Base-by-base conservation (phyloP, 1,140 invertebrate species). In the Macrotrachela quadricornifera region DNA sequence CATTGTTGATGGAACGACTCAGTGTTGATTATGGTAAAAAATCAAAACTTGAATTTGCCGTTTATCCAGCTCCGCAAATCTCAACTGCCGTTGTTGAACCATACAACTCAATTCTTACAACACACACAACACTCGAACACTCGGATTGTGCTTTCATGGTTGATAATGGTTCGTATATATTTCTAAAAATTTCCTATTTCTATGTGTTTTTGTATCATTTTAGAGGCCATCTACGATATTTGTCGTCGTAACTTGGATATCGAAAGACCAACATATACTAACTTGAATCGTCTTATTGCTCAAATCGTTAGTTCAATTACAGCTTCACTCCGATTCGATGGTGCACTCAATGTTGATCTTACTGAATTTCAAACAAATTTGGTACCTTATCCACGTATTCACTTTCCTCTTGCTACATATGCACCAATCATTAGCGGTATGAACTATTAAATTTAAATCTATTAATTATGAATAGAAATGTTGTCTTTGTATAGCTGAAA, bases 1-100 rank as follows among this genome's bases (percentile, higher is more conserved):
- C 83, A 0, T 71, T 87, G 46, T 72, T 87, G 45, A 86, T 87
- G 83, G 83, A 86, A 70, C 73, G 82, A 54, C 74, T 86, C 13
- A 82, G 80, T 18, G 82, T 85, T 6, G 83, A 87, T 59, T 86
- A 83, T 65, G 82, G 82, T 43, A 84, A 84, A 69, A 83, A 83
- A 62, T 80, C 79, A 18, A 84, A 84, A 65, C 71, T 84, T 21
- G 80, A 85, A 67, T 84, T 84, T 63, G 78, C 81, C 55, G 59
- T 59, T 58, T 85, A 85, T 65, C 82, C 82, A 21, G 82, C 82
- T 11, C 82, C 83, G 12, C 60, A 75, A 64, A 74, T 82, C 30
- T 81, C 80, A 0, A 78, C 79, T 0, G 76, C 83, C 10, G 81
- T 88, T 44, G 83, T 88, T 1, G 85, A 88, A 63, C 83, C 84